These are phyloP conservation scores for Gracilinanus agilis DNA, from an alignment of 2,113 vertebrate genomes.

Conservation along the genomic window DNA sequence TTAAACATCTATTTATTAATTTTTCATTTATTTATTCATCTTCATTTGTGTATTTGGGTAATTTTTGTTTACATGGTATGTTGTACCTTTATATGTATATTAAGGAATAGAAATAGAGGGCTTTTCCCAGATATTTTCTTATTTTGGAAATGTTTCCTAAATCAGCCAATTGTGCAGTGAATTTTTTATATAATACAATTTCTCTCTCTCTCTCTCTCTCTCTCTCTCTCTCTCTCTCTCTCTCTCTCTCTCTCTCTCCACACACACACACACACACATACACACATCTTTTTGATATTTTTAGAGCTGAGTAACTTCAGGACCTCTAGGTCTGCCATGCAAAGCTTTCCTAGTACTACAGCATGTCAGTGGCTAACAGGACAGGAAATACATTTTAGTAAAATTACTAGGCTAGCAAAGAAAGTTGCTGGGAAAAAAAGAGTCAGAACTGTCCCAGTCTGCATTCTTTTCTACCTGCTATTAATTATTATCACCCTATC, in stretches of 20 bases:
- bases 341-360: background rate
- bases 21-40: background rate
- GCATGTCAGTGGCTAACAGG: background rate
- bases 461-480: conserved; percentile 13
- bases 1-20: background rate
- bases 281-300: conserved; percentile 15
- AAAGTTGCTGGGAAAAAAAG: conserved; percentile 14
- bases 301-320: background rate
- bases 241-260: conserved; percentile 4
- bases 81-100: conserved; percentile 18
- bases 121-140: conserved; percentile 36
- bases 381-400: background rate
- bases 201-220: conserved; percentile 1
- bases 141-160: conserved; percentile 43
- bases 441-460: conserved; percentile 22
- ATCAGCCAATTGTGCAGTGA: conserved; percentile 35
- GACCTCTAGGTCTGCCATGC: background rate
- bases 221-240: conserved; percentile 6
- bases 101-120: conserved; percentile 10
- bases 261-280: conserved; percentile 22
- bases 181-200: background rate
- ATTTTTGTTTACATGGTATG: conserved; percentile 35
- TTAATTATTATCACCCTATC: conserved; percentile 16
- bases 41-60: background rate
- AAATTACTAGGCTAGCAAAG: conserved; percentile 31